A percentile compares a stretch with the other conserved stretches of the same genome.
Evolutionary conservation across 2,113 vertebrate genomes (phyloP).

Genomic region (Cynoglossus semilaevis): DNA sequence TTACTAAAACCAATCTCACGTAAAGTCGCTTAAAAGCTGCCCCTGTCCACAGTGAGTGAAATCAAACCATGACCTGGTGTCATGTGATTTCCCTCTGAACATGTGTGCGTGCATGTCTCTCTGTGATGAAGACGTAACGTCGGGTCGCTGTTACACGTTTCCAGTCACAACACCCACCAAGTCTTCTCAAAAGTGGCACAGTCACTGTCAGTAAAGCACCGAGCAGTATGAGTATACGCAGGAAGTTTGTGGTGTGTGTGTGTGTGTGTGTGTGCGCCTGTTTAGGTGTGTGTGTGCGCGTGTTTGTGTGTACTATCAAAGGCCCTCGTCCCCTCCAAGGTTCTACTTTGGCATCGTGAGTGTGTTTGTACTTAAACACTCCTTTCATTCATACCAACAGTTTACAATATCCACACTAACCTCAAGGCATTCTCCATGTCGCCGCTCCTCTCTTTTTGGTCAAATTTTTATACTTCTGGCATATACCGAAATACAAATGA

Average conservation of each 20-base stretch:
- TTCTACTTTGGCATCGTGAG: constrained; percentile 19
- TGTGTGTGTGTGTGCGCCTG: constrained; percentile 15
- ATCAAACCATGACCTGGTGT: constrained; percentile 1
- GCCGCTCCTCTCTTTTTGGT: too few species aligned
- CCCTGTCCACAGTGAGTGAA: not conserved
- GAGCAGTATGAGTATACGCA: constrained; percentile 46
- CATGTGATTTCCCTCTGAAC: constrained; percentile 15
- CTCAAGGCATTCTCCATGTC: not conserved
- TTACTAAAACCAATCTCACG: not conserved
- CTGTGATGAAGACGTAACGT: constrained; percentile 14
- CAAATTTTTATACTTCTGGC: too few species aligned
- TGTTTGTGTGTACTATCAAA: constrained; percentile 13
- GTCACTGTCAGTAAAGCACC: constrained; percentile 60
- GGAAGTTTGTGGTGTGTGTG: constrained; percentile 52
- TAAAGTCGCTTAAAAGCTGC: not conserved
- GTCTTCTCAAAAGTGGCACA: constrained; percentile 60
- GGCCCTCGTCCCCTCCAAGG: constrained; percentile 31
- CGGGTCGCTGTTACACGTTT: constrained; percentile 52
- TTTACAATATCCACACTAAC: not conserved
- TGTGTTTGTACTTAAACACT: constrained; percentile 7
- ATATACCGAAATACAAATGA: too few species aligned
- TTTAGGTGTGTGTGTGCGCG: constrained; percentile 7
- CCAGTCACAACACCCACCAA: constrained; percentile 65
- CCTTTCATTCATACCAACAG: not conserved
- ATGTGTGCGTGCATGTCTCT: not conserved